Evolutionary conservation across 2,888 invertebrate species (phyloP).

Genomic region (Eubasilissa splendida): DNA sequence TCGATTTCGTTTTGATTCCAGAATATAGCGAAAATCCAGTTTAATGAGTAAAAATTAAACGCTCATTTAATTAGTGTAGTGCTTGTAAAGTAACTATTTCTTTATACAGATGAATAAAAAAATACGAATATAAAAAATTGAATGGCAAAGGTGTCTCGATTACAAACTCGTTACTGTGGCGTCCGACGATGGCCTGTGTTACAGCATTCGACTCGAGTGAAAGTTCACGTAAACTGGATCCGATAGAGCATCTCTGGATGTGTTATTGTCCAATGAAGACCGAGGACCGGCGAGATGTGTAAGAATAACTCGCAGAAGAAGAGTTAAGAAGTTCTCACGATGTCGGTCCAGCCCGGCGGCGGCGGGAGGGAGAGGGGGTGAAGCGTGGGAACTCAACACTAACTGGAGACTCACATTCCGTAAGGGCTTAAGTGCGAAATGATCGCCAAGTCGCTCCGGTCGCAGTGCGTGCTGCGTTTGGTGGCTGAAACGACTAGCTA

Average conservation of each 20-base stretch:
- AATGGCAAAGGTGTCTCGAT: too few relatives aligned
- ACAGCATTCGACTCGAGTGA: conserved; percentile 9
- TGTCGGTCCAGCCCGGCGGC: not conserved
- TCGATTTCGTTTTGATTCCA: too few relatives aligned
- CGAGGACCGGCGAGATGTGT: conserved; percentile 7
- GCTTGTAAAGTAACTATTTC: too few relatives aligned
- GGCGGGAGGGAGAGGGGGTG: not conserved
- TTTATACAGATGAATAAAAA: too few relatives aligned
- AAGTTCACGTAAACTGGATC: conserved; percentile 22
- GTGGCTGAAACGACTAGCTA: too few relatives aligned
- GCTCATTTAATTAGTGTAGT: too few relatives aligned
- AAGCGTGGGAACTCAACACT: conserved; percentile 16
- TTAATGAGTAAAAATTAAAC: too few relatives aligned
- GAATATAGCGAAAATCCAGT: too few relatives aligned
- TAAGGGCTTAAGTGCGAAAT: conserved; percentile 2
- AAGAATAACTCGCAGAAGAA: not conserved
- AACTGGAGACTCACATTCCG: not conserved
- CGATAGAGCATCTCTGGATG: not conserved
- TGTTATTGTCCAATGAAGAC: not conserved
- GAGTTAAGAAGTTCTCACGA: conserved; percentile 22
- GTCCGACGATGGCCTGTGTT: not conserved
- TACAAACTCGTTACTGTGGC: not conserved
- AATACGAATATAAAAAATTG: too few relatives aligned
- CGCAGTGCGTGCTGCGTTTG: too few relatives aligned
- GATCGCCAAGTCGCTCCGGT: not conserved